Base-by-base conservation (phyloP, 2,113 vertebrate species). In the Sinocyclocheilus grahami region DNA sequence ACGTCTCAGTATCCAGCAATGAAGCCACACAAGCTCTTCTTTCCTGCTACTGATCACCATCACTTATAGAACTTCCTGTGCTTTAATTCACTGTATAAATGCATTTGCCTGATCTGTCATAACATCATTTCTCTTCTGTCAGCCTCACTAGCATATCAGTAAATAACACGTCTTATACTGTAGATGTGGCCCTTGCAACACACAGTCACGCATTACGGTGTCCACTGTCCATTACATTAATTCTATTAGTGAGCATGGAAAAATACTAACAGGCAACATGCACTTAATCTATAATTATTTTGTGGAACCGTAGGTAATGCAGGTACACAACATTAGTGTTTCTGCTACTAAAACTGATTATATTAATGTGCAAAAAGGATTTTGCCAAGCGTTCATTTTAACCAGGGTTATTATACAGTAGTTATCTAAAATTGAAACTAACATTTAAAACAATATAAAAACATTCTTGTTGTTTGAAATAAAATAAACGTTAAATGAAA, bases 281-380 rank as follows among this genome's bases (percentile, higher is more conserved):
- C 58, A 81, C 58, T 63, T 16, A 46, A 81, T 65, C 60, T 18
- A 65, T 2, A 81, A 27, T 81, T 46, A 81, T 65, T 63, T 27
- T 46, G 58, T 9, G 33, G 22, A 62, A 46, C 11, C 48, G 39
- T 0, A 11, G 22, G 39, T 39, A 79, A 79, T 37, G 30, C 30
- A 33, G 30, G 30, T 79, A 39, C 77, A 79, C 55, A 80, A 80
- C 13, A 80, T 42, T n/a, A 10, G 46, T 53, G 12, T 30, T 53
- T 10, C 62, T 60, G 30, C 55, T 24, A 8, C 20, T 62, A 20
- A 71, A 71, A 71, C 37, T 39, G 58, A 79, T 78, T 60, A 60
- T 60, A 60, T 79, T 60, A 39, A 3, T 5, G 20, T 39, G 53
- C 3, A 79, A 62, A 30, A 39, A 39, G 18, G 18, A 55, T 14